Base-by-base conservation (phyloP, 2,888 invertebrate species). In the Cotesia congregata region DNA sequence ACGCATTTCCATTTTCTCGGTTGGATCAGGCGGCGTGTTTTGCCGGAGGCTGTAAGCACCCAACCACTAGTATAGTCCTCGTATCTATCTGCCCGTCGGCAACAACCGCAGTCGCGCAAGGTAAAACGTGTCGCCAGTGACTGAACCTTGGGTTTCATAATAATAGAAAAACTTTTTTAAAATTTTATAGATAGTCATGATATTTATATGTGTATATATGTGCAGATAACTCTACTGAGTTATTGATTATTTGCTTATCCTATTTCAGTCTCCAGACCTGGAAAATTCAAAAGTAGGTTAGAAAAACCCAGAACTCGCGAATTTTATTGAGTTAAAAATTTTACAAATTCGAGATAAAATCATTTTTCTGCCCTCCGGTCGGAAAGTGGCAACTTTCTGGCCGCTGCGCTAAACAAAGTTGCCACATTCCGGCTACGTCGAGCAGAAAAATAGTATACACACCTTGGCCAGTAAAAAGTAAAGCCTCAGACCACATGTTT, bases 1-100 rank as follows among this genome's bases (percentile, higher is more conserved):
- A 70, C 70, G 70, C 50, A 70, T 70, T 70, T 70, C 70, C 50
- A 70, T 70, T 70, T 70, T 70, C 70, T 70, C 70, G 59, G 70
- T 20, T 70, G 30, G 70, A 65, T 65, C 65, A 65, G 65, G 65
- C 65, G 59, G 50, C 70, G 70, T 70, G 70, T 70, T 70, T 70
- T 59, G 70, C 70, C 70, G 17, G 70, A 70, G 70, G 70, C 60
- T 70, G 67, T 15, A 50, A 50, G 67, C 67, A 68, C 39, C 67
- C 67, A 68, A 68, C 67, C 67, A 41, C 67, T 38, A 41, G 65
- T 38, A 65, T 38, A 41, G 65, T 38, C 38, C 65, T 65, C 65
- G 65, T 65, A 65, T 65, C 65, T 62, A 15, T 65, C 67, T 50
- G 50, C 59, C 60, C 70, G 50, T 70, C 41, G 70, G 50, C 70